phyloP scores from a whole-genome alignment of 2,113 vertebrate genomes.

The Dicentrarchus labrax region DNA sequence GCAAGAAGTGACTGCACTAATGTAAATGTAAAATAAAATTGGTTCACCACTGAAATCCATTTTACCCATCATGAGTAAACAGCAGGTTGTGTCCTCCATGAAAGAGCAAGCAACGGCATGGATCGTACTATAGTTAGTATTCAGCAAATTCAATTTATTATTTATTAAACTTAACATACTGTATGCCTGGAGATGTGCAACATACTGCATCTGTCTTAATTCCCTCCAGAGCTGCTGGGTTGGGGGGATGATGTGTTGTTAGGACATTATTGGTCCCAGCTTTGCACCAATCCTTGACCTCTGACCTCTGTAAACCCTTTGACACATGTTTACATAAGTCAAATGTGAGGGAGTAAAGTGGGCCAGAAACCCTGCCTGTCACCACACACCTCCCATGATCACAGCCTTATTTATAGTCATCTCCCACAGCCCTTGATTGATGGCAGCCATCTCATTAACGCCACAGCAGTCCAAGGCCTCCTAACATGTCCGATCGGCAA shows the following conservation, averaged over 20 bases:
- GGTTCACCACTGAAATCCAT: neutral
- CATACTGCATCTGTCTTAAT: slow-evolving; percentile 3
- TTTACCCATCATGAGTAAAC: neutral
- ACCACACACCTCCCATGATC: slow-evolving; percentile 60
- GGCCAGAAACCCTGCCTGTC: slow-evolving; percentile 37
- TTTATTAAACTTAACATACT: neutral
- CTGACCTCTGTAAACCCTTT: slow-evolving; percentile 41
- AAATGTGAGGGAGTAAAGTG: slow-evolving; percentile 39
- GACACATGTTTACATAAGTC: slow-evolving; percentile 72
- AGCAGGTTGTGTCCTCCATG: neutral
- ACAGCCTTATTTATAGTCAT: slow-evolving; percentile 82
- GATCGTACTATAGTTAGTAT: neutral
- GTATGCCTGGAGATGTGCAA: neutral
- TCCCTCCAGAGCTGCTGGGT: neutral
- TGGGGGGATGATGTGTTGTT: neutral
- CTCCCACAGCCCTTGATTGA: slow-evolving; percentile 70
- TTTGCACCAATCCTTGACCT: slow-evolving; percentile 63
- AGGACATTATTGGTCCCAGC: slow-evolving; percentile 22
- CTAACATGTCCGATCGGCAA: slow-evolving; percentile 40
- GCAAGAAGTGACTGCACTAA: no score
- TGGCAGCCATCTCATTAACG: slow-evolving; percentile 78
- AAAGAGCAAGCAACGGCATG: neutral
- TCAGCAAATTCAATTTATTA: neutral
- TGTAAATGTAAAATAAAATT: no score
- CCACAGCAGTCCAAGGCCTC: slow-evolving; percentile 65